These are phyloP conservation scores for Menidia beryllina DNA, from an alignment of 2,113 vertebrate species.

Conservation along the genomic window DNA sequence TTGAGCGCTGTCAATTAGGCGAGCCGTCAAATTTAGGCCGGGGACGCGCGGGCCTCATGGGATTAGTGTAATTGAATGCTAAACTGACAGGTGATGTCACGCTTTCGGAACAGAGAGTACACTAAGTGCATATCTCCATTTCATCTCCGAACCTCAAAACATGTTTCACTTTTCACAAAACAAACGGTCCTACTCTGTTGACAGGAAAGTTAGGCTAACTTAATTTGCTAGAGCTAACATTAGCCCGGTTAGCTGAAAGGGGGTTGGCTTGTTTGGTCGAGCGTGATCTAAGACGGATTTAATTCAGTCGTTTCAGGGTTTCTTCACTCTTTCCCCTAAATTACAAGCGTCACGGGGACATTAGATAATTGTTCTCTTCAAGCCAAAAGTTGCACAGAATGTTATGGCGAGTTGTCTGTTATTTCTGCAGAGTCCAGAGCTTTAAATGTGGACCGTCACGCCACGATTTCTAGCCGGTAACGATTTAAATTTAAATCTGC, in stretches of 20 bases:
- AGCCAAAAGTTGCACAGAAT: too few relatives aligned
- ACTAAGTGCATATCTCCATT: not conserved
- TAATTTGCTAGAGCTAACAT: conserved; percentile 53
- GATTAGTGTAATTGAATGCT: conserved; percentile 63
- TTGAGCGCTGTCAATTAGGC: conserved; percentile 22
- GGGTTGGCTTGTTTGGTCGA: conserved; percentile 6
- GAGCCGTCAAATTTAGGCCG: conserved; percentile 58
- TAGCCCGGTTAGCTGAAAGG: conserved; percentile 46
- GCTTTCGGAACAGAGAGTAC: not conserved
- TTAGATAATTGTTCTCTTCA: not conserved
- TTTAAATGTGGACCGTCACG: not conserved
- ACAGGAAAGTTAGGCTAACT: conserved; percentile 58
- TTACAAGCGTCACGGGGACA: too few relatives aligned
- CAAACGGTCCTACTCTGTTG: conserved; percentile 9
- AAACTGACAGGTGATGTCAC: conserved; percentile 40
- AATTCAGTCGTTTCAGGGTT: conserved; percentile 35
- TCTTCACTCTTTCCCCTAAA: conserved; percentile 1
- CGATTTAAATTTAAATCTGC: not conserved
- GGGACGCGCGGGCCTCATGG: conserved; percentile 73
- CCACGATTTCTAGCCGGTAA: conserved; percentile 16
- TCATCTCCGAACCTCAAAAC: not conserved
- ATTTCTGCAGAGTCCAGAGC: conserved; percentile 34
- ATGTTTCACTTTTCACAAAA: conserved; percentile 1
- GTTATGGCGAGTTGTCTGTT: conserved; percentile 21
- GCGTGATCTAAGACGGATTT: conserved; percentile 62